Base-by-base conservation (phyloP, 2,113 vertebrate genomes). In the Pelodiscus sinensis region DNA sequence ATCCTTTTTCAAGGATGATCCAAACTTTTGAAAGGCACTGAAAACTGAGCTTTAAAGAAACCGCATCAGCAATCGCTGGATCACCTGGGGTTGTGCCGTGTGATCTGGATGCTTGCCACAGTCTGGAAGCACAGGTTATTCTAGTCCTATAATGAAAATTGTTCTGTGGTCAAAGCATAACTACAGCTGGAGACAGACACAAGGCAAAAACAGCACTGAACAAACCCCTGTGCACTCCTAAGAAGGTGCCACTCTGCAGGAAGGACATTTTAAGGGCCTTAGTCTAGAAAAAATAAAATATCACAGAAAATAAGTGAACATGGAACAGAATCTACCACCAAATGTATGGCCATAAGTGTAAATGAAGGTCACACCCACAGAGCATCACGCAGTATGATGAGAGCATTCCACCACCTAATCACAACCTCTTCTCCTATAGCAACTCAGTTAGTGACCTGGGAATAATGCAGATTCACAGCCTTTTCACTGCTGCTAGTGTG, bases 401-500 rank as follows among this genome's bases (percentile, higher is more conserved):
- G 58, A 60, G 35, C 82, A 56, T 50, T 89, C 56, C 51, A 65
- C 68, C 88, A 88, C 52, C 75, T 91, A 91, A 95, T 89, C 85
- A 85, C 85, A 95, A 65, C 19, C 87, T 75, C 73, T 95, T 92
- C 87, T 95, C 35, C 82, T 85, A 25, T 77, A 44, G 68, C 85
- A 71, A 71, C 77, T 93, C 71, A 79, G 56, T 75, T 80, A 85
- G 11, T 96, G 90, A 95, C 84, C 58, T 96, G 77, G 88, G 68
- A 88, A 91, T 96, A 96, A 94, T 90, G 87, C 85, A 92, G 94
- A 95, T 93, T 94, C 93, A 86, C 35, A 38, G 87, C 55, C 83
- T 52, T 89, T 94, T 93, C 52, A 94, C 35, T 93, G 78, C 4
- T 92, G 56, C 62, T 79, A 88, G 8, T 77, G 73, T 92, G 85